Evolutionary conservation across 2,888 invertebrate species (phyloP).

Genomic region (Psylliodes chrysocephalus): DNA sequence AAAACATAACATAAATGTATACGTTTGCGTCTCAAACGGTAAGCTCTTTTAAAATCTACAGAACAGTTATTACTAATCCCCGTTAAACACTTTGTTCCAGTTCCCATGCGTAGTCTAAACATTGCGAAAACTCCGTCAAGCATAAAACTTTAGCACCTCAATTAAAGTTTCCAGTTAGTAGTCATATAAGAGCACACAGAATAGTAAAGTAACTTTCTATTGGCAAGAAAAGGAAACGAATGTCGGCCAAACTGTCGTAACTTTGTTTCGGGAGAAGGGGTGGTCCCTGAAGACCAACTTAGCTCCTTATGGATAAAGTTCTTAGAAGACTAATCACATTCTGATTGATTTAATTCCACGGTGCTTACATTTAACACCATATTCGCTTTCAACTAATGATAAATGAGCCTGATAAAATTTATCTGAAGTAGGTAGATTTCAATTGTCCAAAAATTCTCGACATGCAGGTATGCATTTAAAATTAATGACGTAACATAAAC

Average conservation of each 20-base stretch:
- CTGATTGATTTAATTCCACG: constrained; percentile 53
- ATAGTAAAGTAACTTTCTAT: constrained; percentile 23
- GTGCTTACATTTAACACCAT: constrained; percentile 21
- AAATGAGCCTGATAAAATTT: neutral
- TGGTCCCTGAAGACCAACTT: constrained; percentile 50
- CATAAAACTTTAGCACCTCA: constrained; percentile 36
- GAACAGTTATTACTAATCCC: constrained; percentile 25
- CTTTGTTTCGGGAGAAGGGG: constrained; percentile 48
- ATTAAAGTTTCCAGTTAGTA: constrained; percentile 37
- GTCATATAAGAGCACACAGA: constrained; percentile 32
- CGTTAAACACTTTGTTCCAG: constrained; percentile 26
- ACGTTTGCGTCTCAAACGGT: neutral
- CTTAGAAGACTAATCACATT: constrained; percentile 55
- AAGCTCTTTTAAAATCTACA: constrained; percentile 21
- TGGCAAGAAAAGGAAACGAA: constrained; percentile 47
- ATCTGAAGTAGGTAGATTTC: no score
- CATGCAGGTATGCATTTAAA: no score
- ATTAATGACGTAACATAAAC: no score
- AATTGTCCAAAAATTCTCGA: no score
- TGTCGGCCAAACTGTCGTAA: constrained; percentile 58
- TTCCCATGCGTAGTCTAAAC: constrained; percentile 25
- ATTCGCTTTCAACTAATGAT: constrained; percentile 11
- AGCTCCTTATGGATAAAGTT: constrained; percentile 55
- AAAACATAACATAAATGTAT: no score
- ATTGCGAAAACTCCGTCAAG: constrained; percentile 23